phyloP scores from a whole-genome alignment of 2,113 vertebrate species.

The Syrrhaptes paradoxus region DNA sequence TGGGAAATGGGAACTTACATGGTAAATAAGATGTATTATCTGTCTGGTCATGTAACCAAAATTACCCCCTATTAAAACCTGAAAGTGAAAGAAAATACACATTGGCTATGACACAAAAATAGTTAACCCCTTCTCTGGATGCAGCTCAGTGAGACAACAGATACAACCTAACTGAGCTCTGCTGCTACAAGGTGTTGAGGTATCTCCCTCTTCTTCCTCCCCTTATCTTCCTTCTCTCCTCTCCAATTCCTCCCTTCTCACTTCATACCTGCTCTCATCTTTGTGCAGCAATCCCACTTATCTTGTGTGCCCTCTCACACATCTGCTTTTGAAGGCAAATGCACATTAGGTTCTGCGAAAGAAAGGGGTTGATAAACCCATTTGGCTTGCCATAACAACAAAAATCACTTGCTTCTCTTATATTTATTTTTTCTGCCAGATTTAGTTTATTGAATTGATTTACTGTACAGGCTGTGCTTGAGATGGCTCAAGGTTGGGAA shows the following conservation, averaged over 20 bases:
- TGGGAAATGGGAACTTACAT: neutral
- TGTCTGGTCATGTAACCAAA: neutral
- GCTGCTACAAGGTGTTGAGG: accelerated
- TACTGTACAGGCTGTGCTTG: neutral
- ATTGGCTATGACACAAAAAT: neutral
- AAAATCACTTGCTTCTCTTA: neutral
- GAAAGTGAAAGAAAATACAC: neutral
- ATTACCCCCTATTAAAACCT: neutral
- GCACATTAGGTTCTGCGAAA: neutral
- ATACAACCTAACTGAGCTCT: neutral
- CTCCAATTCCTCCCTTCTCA: neutral
- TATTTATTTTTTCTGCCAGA: neutral
- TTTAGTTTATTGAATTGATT: neutral
- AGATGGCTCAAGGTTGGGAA: neutral
- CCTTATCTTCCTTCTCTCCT: neutral
- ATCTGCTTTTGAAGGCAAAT: neutral
- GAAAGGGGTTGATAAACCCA: neutral
- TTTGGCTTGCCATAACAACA: neutral
- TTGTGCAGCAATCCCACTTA: neutral
- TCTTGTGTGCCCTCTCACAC: neutral
- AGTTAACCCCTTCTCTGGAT: neutral
- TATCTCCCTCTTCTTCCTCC: neutral
- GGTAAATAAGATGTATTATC: neutral
- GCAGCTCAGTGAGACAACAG: neutral
- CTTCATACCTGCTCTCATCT: neutral